Evolutionary conservation across 2,888 invertebrate genomes (phyloP).

Genomic region (Melanostoma scalare): DNA sequence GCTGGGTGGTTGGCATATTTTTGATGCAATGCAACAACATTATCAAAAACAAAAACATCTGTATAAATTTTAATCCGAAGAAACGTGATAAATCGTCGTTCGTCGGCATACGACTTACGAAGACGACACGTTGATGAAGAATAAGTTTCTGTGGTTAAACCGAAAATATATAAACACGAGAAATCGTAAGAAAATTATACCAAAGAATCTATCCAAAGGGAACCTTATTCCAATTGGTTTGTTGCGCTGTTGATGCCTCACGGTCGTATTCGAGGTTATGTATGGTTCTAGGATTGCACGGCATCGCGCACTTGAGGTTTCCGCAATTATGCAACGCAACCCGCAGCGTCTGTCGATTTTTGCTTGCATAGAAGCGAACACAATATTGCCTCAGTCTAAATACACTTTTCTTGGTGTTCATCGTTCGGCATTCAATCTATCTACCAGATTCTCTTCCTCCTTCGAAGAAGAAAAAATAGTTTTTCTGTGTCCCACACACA

Average conservation of each 20-base stretch:
- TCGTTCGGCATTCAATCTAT: slow-evolving; percentile 10
- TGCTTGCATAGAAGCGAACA: slow-evolving; percentile 33
- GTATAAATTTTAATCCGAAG: too few relatives aligned
- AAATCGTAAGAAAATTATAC: slow-evolving; percentile 11
- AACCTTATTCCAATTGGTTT: slow-evolving; percentile 38
- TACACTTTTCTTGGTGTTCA: slow-evolving; percentile 2
- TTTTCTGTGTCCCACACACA: slow-evolving; percentile 43
- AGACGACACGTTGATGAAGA: slow-evolving; percentile 22
- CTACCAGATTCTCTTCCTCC: slow-evolving; percentile 21
- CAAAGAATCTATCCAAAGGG: slow-evolving; percentile 27
- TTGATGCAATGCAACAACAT: slow-evolving; percentile 22
- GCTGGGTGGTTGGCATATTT: slow-evolving; percentile 57
- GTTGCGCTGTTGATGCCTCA: slow-evolving; percentile 16
- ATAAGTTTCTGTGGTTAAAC: slow-evolving; percentile 46
- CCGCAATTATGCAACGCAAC: slow-evolving; percentile 66
- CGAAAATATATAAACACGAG: slow-evolving; percentile 22
- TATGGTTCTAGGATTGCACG: slow-evolving; percentile 26
- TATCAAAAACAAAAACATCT: slow-evolving; percentile 2
- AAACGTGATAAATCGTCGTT: too few relatives aligned
- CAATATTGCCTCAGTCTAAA: slow-evolving; percentile 57
- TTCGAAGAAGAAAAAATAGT: not conserved
- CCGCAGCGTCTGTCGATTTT: slow-evolving; percentile 60
- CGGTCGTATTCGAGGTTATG: not conserved
- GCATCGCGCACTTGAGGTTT: slow-evolving; percentile 63
- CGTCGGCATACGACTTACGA: not conserved